A percentile compares a stretch with the other conserved stretches of the same genome.
These are phyloP conservation scores for Prunella strophiata DNA, from an alignment of 2,797 vertebrate genomes.

Conservation along the genomic window DNA sequence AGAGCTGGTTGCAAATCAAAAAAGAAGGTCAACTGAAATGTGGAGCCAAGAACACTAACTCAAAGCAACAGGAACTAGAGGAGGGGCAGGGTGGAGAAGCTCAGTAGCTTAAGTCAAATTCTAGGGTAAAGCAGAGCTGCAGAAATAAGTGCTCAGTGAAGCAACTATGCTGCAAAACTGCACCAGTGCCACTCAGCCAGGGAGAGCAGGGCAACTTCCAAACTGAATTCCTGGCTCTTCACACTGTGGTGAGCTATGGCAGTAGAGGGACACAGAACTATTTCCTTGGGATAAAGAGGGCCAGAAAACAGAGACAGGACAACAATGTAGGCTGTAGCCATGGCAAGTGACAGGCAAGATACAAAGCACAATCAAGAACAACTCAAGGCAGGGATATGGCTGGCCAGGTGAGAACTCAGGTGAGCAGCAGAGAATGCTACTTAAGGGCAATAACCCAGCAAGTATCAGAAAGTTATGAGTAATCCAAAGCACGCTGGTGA, in stretches of 20 bases:
- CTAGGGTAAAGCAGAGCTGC: not conserved
- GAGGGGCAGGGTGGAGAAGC: not conserved
- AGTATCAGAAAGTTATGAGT: not conserved
- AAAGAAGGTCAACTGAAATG: not conserved
- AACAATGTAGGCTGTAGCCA: not conserved
- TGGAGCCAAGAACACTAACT: not conserved
- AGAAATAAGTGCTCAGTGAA: not conserved
- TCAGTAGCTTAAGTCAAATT: not conserved
- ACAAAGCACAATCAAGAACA: not conserved
- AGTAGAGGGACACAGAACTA: not conserved
- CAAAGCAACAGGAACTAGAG: conserved; percentile 33
- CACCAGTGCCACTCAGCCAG: not conserved
- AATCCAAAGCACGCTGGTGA: not conserved
- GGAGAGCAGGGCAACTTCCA: not conserved
- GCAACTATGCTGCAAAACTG: not conserved
- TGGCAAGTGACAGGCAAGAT: not conserved
- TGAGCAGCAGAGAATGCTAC: not conserved
- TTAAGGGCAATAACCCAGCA: not conserved
- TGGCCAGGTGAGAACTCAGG: not conserved
- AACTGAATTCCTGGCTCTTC: not conserved
- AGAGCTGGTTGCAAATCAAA: conserved; percentile 5
- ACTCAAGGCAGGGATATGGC: not conserved
- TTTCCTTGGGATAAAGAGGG: not conserved
- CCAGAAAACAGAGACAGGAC: not conserved
- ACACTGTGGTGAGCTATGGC: not conserved